These are phyloP conservation scores for Phyllostomus hastatus DNA, from an alignment of 2,113 vertebrate species.

Conservation along the genomic window DNA sequence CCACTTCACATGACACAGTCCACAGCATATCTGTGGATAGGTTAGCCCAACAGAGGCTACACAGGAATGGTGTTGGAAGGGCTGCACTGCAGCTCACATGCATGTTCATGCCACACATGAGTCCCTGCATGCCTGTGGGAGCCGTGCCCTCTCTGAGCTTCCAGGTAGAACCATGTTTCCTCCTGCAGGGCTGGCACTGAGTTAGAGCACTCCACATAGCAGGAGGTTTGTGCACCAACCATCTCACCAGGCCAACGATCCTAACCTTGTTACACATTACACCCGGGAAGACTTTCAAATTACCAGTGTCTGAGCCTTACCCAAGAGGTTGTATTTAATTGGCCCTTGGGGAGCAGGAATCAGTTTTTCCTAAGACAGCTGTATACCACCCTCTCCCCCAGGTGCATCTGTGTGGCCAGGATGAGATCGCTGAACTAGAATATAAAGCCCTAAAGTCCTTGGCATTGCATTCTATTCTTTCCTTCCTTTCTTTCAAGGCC, in stretches of 20 bases:
- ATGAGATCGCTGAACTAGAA: neutral
- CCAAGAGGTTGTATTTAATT: neutral
- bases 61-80: no score
- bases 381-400: rapidly evolving
- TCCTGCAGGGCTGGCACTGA: neutral
- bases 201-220: no score
- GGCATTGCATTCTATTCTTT: rapidly evolving
- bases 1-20: rapidly evolving
- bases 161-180: neutral
- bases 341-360: rapidly evolving
- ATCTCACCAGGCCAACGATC: neutral
- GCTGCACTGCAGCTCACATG: neutral
- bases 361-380: neutral
- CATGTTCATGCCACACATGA: no score
- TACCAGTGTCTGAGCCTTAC: neutral
- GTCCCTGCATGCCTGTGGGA: neutral
- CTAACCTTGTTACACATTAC: neutral
- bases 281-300: neutral
- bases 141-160: neutral
- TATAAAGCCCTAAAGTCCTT: neutral
- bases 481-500: neutral
- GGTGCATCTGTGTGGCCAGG: neutral
- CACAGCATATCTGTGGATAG: rapidly evolving
- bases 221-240: rapidly evolving
- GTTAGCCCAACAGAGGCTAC: rapidly evolving